phyloP scores from a whole-genome alignment of 1,140 invertebrate genomes.

The Venturia canescens region DNA sequence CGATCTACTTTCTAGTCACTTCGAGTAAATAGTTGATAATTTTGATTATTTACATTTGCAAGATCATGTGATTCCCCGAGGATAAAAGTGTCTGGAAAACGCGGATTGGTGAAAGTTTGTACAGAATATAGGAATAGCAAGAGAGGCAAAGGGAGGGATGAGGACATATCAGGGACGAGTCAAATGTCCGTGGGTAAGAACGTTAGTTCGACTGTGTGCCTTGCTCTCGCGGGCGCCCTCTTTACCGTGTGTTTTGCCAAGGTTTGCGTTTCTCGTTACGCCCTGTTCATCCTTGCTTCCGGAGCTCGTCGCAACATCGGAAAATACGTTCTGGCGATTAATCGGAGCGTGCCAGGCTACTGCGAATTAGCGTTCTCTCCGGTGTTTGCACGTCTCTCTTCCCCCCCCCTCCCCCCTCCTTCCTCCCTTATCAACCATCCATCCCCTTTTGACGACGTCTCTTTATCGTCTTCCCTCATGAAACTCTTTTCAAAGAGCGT shows the following conservation, averaged over 20 bases:
- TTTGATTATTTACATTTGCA: too few relatives aligned
- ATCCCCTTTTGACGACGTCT: too few relatives aligned
- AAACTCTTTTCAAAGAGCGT: too few relatives aligned
- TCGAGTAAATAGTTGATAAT: too few relatives aligned
- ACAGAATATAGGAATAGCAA: neutral
- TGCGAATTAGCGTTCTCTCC: conserved; percentile 58
- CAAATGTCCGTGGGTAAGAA: neutral
- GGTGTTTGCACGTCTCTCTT: conserved; percentile 8
- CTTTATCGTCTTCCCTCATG: too few relatives aligned
- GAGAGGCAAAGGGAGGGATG: neutral
- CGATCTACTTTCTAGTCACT: too few relatives aligned
- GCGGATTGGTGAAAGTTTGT: conserved; percentile 2
- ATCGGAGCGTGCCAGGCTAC: conserved; percentile 61
- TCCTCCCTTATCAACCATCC: too few relatives aligned
- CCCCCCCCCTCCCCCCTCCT: too few relatives aligned
- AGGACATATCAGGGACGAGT: conserved; percentile 32
- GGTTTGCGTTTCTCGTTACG: conserved; percentile 59
- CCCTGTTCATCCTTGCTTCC: conserved; percentile 2
- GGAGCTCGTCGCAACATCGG: conserved; percentile 52
- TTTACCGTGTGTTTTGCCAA: conserved; percentile 48
- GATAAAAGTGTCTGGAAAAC: too few relatives aligned
- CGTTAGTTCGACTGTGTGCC: conserved; percentile 25
- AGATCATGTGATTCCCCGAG: too few relatives aligned
- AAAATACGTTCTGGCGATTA: conserved; percentile 67
- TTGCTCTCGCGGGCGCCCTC: conserved; percentile 20